These are phyloP conservation scores for Eristalis pertinax DNA, from an alignment of 2,888 invertebrate genomes.

Conservation along the genomic window DNA sequence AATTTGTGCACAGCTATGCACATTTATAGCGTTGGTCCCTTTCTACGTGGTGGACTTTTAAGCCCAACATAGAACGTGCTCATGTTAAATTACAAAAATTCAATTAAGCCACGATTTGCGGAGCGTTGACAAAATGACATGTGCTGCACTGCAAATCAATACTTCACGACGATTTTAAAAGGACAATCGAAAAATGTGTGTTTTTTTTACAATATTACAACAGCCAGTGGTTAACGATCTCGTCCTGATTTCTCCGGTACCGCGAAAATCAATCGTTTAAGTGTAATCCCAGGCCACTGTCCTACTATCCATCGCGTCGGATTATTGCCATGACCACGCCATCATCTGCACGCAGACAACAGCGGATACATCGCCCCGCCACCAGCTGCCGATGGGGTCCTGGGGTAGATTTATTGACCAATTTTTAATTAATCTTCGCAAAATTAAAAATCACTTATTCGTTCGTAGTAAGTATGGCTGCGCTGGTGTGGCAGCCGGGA, in stretches of 20 bases:
- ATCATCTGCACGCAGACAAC: neutral
- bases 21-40: neutral
- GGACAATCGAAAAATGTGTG: neutral
- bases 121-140: neutral
- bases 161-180: neutral
- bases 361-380: neutral
- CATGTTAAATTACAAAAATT: neutral
- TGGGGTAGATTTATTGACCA: constrained; percentile 52
- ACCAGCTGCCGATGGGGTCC: neutral
- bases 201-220: neutral
- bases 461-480: constrained; percentile 2
- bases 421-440: constrained; percentile 67
- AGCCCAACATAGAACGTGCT: neutral
- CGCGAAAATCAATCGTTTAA: constrained; percentile 52
- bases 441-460: constrained; percentile 69
- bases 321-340: neutral
- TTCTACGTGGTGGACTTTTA: neutral
- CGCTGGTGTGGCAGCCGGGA: neutral
- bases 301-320: neutral
- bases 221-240: neutral
- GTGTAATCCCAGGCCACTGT: constrained; percentile 28
- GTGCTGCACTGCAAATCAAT: neutral
- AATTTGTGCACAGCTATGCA: neutral
- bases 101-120: neutral
- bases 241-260: neutral